Conservation (phyloP, 2,113 vertebrate genomes). For the Actenoides hombroni region DNA sequence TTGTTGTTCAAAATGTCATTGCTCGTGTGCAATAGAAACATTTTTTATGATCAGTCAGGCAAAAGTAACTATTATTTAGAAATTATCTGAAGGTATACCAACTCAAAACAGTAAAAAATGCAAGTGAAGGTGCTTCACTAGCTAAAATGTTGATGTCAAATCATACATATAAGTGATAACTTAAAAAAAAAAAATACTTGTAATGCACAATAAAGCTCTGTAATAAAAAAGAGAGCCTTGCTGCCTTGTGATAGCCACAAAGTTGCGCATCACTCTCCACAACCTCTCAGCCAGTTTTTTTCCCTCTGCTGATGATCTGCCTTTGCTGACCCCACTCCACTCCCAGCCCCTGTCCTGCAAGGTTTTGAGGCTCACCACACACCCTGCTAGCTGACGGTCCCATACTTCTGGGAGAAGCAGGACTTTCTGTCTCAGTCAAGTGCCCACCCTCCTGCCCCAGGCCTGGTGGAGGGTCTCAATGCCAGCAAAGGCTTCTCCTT, state of each 20-base stretch:
- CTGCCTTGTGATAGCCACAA: not conserved
- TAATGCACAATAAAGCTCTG: not conserved
- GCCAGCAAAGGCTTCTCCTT: not conserved
- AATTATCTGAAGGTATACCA: constrained; percentile 13
- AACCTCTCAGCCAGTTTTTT: not conserved
- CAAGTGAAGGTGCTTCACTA: constrained; percentile 5
- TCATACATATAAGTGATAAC: not conserved
- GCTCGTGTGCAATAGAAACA: not conserved
- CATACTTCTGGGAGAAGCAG: not conserved
- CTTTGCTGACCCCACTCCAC: not conserved
- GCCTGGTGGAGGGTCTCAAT: not conserved
- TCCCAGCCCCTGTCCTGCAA: not conserved
- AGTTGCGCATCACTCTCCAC: not conserved
- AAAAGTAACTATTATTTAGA: constrained; percentile 9
- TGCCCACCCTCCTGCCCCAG: not conserved
- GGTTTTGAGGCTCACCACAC: no score
- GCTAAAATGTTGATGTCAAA: not conserved
- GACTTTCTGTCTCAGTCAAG: not conserved
- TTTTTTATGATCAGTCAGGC: constrained; percentile 30
- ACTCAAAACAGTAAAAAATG: constrained; percentile 6
- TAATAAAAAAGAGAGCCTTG: not conserved
- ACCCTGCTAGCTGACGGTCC: not conserved
- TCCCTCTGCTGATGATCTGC: not conserved
- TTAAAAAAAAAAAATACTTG: not conserved
- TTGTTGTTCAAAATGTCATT: constrained; percentile 39